Evolutionary conservation across 2,113 vertebrate species (phyloP).

Genomic region (Meles meles): DNA sequence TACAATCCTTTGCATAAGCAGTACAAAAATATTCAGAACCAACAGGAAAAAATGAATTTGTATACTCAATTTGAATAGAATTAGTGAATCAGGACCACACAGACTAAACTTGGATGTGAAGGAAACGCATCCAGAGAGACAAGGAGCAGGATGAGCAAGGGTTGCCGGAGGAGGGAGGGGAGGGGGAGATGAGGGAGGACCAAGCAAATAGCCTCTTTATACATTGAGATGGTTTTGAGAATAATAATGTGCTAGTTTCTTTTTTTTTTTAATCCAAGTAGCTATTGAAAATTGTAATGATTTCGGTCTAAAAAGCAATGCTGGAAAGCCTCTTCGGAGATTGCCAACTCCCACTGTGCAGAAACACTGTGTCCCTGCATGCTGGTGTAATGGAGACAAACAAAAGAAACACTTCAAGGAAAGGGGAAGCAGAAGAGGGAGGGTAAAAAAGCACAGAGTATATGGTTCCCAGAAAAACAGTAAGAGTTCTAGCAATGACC

Average conservation of each 20-base stretch:
- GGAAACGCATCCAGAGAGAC: slow-evolving; percentile 71
- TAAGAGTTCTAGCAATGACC: slow-evolving; percentile 39
- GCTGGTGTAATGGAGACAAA: slow-evolving; percentile 82
- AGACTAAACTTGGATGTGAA: slow-evolving; percentile 79
- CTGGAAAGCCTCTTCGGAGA: slow-evolving; percentile 85
- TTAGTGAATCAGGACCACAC: slow-evolving; percentile 70
- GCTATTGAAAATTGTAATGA: slow-evolving; percentile 86
- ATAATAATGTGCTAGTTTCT: slow-evolving; percentile 85
- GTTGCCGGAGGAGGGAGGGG: not conserved
- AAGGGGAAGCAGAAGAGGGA: slow-evolving; percentile 70
- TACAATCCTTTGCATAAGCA: slow-evolving; percentile 71
- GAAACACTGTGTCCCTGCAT: slow-evolving; percentile 83
- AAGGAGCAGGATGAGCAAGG: slow-evolving; percentile 45
- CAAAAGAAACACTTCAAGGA: slow-evolving; percentile 83
- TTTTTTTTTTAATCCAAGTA: slow-evolving; percentile 80
- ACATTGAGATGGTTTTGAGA: slow-evolving; percentile 80
- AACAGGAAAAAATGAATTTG: slow-evolving; percentile 71
- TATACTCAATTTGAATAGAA: slow-evolving; percentile 70
- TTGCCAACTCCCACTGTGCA: slow-evolving; percentile 83
- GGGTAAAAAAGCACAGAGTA: not conserved
- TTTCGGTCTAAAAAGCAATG: slow-evolving; percentile 84
- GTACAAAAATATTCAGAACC: slow-evolving; percentile 74
- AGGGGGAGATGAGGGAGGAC: slow-evolving; percentile 18
- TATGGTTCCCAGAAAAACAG: slow-evolving; percentile 61
- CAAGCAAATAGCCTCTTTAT: slow-evolving; percentile 82